These are phyloP conservation scores for Melinaea menophilus DNA, from an alignment of 2,888 invertebrate genomes.

Conservation along the genomic window DNA sequence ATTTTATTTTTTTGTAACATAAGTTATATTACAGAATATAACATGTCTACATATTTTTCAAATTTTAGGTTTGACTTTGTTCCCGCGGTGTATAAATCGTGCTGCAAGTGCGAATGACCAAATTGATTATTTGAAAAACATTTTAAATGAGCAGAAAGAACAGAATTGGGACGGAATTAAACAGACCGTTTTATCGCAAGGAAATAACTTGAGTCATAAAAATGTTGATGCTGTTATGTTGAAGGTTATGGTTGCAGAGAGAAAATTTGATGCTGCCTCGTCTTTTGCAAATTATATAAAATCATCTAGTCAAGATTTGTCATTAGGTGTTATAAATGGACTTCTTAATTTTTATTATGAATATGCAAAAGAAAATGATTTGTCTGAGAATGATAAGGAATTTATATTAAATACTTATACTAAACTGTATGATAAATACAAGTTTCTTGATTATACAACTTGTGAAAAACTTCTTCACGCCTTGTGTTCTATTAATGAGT, in stretches of 20 bases:
- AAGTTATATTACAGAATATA: too few species aligned
- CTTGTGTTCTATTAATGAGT: slow-evolving; percentile 80
- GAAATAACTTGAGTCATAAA: slow-evolving; percentile 56
- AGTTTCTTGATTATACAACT: slow-evolving; percentile 78
- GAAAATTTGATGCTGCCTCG: slow-evolving; percentile 70
- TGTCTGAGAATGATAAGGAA: slow-evolving; percentile 67
- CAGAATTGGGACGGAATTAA: slow-evolving; percentile 65
- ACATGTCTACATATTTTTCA: neutral
- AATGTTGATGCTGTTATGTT: slow-evolving; percentile 81
- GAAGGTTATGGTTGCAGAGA: slow-evolving; percentile 62
- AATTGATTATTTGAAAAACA: slow-evolving; percentile 51
- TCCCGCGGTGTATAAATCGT: slow-evolving; percentile 12
- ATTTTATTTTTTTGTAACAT: too few species aligned
- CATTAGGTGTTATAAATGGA: slow-evolving; percentile 78
- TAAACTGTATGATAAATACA: slow-evolving; percentile 70
- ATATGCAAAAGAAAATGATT: slow-evolving; percentile 42
- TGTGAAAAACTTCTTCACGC: slow-evolving; percentile 80
- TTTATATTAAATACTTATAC: slow-evolving; percentile 75
- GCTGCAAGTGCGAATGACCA: slow-evolving; percentile 40
- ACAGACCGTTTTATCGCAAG: slow-evolving; percentile 54
- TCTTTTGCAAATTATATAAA: slow-evolving; percentile 79
- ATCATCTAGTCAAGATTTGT: slow-evolving; percentile 64
- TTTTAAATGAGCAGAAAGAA: slow-evolving; percentile 35
- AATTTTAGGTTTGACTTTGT: slow-evolving; percentile 20
- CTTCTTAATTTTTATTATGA: slow-evolving; percentile 76